These are phyloP conservation scores for Erebia ligea DNA, from an alignment of 2,888 invertebrate genomes.

Conservation along the genomic window DNA sequence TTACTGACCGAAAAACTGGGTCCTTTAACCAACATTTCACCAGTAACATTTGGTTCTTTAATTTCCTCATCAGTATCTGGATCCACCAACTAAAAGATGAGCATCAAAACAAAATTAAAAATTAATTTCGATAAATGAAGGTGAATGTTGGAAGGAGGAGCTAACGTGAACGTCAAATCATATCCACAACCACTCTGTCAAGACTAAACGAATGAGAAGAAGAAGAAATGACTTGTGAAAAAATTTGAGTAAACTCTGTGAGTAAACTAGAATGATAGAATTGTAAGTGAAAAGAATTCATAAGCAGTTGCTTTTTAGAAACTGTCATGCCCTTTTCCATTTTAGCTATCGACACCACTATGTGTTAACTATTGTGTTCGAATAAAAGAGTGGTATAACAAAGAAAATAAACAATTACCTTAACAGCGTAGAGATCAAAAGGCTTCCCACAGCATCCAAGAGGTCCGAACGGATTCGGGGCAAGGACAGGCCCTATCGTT, in stretches of 20 bases:
- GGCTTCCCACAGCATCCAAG: slow-evolving; percentile 56
- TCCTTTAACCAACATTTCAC: slow-evolving; percentile 62
- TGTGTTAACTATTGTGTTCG: too few species aligned
- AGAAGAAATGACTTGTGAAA: too few species aligned
- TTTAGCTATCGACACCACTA: too few species aligned
- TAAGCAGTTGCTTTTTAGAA: too few species aligned
- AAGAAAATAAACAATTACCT: slow-evolving; percentile 47
- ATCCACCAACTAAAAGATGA: slow-evolving; percentile 61
- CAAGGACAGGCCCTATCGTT: slow-evolving; percentile 54
- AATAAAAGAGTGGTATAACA: background rate
- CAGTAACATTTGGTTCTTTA: slow-evolving; percentile 58
- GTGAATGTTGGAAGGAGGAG: background rate
- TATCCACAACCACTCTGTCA: too few species aligned
- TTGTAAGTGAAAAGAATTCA: too few species aligned
- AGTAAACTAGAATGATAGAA: too few species aligned
- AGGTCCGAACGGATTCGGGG: slow-evolving; percentile 50
- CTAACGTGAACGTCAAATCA: too few species aligned
- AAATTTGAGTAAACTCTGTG: too few species aligned
- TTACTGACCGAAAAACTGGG: slow-evolving; percentile 56
- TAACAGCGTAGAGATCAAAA: slow-evolving; percentile 40
- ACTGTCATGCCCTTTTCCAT: too few species aligned
- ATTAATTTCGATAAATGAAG: background rate
- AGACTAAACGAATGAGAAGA: too few species aligned
- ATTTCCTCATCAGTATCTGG: slow-evolving; percentile 60
- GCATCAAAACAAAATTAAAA: background rate